Evolutionary conservation across 2,888 invertebrate genomes (phyloP).

Genomic region (Stenurella melanura): DNA sequence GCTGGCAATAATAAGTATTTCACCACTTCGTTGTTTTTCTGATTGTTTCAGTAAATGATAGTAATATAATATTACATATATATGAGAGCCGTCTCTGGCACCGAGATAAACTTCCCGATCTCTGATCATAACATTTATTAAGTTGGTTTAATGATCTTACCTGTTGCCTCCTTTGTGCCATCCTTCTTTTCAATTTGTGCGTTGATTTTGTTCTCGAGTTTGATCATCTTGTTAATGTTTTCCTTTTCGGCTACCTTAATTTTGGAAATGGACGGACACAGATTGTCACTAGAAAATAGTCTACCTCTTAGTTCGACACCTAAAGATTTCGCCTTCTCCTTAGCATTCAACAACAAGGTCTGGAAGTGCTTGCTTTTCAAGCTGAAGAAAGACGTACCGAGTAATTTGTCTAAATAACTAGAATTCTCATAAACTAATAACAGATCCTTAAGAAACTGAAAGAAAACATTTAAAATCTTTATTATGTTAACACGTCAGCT

Average conservation of each 20-base stretch:
- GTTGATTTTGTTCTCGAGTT: conserved; percentile 69
- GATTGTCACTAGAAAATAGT: conserved; percentile 66
- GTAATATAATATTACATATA: too few species aligned
- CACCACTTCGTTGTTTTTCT: too few species aligned
- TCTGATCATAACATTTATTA: too few species aligned
- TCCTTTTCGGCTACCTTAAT: conserved; percentile 70
- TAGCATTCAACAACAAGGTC: conserved; percentile 84
- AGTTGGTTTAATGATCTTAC: conserved; percentile 52
- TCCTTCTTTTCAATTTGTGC: conserved; percentile 69
- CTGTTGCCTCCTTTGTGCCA: conserved; percentile 58
- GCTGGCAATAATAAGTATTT: too few species aligned
- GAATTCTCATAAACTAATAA: conserved; percentile 90
- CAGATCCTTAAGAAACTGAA: conserved; percentile 85
- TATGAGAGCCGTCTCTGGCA: too few species aligned
- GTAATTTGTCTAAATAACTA: conserved; percentile 88
- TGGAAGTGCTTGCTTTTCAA: conserved; percentile 79
- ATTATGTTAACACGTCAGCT: too few species aligned
- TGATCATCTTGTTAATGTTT: conserved; percentile 71
- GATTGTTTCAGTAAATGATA: too few species aligned
- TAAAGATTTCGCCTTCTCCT: conserved; percentile 83
- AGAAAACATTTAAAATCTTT: conserved; percentile 54
- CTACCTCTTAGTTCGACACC: conserved; percentile 81
- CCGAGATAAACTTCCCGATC: too few species aligned
- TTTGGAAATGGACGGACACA: conserved; percentile 62
- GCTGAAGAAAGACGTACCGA: conserved; percentile 88